Evolutionary conservation across 2,888 invertebrate species (phyloP).

Genomic region (Protonemura montana): DNA sequence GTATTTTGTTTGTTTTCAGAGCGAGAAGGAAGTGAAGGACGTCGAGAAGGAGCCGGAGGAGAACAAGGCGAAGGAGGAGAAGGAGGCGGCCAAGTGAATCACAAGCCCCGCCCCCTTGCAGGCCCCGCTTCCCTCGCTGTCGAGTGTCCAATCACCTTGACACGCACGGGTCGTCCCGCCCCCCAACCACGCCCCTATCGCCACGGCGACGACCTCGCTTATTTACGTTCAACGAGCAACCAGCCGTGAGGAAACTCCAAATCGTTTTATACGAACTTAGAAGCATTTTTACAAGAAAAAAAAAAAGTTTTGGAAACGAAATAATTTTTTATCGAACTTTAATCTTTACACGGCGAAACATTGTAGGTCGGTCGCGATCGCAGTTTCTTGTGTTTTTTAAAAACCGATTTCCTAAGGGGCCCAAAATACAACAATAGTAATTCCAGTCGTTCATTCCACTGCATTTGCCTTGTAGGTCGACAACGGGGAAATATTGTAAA

Average conservation of each 20-base stretch:
- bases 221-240: slow-evolving; percentile 46
- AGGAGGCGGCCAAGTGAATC: slow-evolving; percentile 62
- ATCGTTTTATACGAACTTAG: slow-evolving; percentile 47
- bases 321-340: slow-evolving; percentile 32
- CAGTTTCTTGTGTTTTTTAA: neutral
- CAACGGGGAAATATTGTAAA: slow-evolving; percentile 43
- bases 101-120: slow-evolving; percentile 35
- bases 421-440: slow-evolving; percentile 41
- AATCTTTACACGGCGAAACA: slow-evolving; percentile 23
- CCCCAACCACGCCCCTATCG: slow-evolving; percentile 9
- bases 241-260: slow-evolving; percentile 40
- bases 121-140: slow-evolving; percentile 44
- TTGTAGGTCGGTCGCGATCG: neutral
- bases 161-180: slow-evolving; percentile 43
- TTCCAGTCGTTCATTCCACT: slow-evolving; percentile 51
- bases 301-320: neutral
- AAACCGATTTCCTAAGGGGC: neutral
- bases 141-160: slow-evolving; percentile 49
- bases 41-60: slow-evolving; percentile 71
- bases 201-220: slow-evolving; percentile 40
- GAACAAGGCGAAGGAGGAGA: slow-evolving; percentile 66
- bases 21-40: slow-evolving; percentile 77
- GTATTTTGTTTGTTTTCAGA: slow-evolving; percentile 60
- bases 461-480: slow-evolving; percentile 49
- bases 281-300: slow-evolving; percentile 48